Base-by-base conservation (phyloP, 1,140 invertebrate species). In the Teleogryllus occipitalis region DNA sequence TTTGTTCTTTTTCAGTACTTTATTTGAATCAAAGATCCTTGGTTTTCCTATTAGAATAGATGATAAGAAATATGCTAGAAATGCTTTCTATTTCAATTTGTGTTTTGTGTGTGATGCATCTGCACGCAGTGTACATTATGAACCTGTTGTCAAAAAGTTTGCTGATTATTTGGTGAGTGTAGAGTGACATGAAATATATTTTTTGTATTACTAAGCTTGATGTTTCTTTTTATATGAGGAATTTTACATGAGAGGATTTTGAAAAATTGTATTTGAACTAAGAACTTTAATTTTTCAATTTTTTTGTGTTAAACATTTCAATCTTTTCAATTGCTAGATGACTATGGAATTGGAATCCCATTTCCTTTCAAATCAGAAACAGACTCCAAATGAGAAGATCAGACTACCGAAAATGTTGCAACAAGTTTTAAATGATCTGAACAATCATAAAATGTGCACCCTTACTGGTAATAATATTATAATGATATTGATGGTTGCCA, bases 71-170 rank as follows among this genome's bases (percentile, higher is more conserved):
- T 98, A 98, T 89, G 91, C 92, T 21, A 88, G 97, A 81, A 98
- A 99, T 88, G 94, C 95, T 47, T 94, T 97, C 82, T 93, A 98
- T 78, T 99, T 98, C 86, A 99, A 99, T 87, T 86, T 98, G 6
- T 98, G 97, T 85, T 97, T 99, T 86, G 96, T 98, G 0, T 98
- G 96, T 85, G 94, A 97, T 83, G 92, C 93, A 47, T 93, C 93
- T 87, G 93, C 95, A 0, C 90, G 95, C 78, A 96, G 96, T n/a
- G 93, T 96, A 3, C 95, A 97, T 83, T 98, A 97, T 88, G 97
- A 98, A 85, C 91, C 95, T 0, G 93, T 98, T 73, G 94, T 98
- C 0, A 96, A 95, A 83, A 98, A 98, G 85, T 90, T 98, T 73
- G 94, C 95, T 0, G 94, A 96, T 85, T 97, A 97, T 87, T 89